Evolutionary conservation across 2,113 vertebrate genomes (phyloP).

Genomic region (Sphyrna mokarran): DNA sequence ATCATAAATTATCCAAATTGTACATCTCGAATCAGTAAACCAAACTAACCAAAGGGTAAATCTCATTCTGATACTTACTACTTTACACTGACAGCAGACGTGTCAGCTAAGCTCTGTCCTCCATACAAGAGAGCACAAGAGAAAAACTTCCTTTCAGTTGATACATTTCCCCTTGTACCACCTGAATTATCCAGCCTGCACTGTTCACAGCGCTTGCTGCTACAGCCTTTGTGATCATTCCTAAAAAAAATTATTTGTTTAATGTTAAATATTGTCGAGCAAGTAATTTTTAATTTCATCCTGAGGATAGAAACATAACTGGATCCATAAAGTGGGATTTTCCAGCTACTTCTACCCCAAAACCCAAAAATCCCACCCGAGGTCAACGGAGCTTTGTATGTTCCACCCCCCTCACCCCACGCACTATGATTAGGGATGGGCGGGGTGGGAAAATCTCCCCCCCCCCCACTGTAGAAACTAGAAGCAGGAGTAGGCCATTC

Average conservation of each 20-base stretch:
- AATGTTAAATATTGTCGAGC: background rate
- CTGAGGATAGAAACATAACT: no score
- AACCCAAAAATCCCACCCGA: no score
- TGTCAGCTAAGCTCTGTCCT: background rate
- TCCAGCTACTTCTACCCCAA: no score
- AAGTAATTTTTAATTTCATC: background rate
- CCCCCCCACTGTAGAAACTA: no score
- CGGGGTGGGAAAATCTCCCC: no score
- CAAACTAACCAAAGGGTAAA: background rate
- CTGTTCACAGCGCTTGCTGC: background rate
- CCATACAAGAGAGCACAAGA: background rate
- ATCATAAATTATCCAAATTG: background rate
- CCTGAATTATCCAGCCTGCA: background rate
- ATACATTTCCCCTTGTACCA: background rate
- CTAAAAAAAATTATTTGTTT: background rate
- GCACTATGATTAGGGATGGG: no score
- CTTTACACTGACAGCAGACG: background rate
- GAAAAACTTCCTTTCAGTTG: background rate
- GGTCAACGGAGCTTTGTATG: no score
- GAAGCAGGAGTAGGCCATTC: no score
- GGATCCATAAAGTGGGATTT: no score
- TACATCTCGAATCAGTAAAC: constrained; percentile 12
- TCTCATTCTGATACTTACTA: background rate
- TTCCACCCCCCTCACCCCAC: no score
- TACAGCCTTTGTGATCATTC: no score